These are phyloP conservation scores for Hiodon tergisus DNA, from an alignment of 2,113 vertebrate genomes.

Conservation along the genomic window DNA sequence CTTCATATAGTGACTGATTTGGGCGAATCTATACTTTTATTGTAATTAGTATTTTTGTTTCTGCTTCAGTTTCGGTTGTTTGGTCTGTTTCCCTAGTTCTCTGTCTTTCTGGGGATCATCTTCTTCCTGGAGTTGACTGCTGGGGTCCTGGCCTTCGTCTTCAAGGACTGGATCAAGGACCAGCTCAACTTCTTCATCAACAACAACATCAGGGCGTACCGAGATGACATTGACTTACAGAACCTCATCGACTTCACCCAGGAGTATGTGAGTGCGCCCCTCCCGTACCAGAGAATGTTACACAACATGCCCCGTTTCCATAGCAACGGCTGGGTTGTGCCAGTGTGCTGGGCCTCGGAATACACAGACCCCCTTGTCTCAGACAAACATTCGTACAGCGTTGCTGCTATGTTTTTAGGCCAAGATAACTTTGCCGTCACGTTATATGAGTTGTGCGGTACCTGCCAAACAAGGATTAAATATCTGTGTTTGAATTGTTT, in stretches of 20 bases:
- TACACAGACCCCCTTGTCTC: neutral
- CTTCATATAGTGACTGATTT: neutral
- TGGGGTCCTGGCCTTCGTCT: conserved; percentile 93
- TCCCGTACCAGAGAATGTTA: neutral
- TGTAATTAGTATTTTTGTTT: neutral
- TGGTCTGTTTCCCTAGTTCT: conserved; percentile 72
- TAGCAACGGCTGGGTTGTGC: neutral
- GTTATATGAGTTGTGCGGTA: neutral
- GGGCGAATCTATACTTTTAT: neutral
- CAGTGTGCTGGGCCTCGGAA: neutral
- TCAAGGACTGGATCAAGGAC: conserved; percentile 99
- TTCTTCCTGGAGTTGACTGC: conserved; percentile 98
- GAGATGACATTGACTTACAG: conserved; percentile 96
- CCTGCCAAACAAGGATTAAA: neutral
- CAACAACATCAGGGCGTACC: conserved; percentile 96
- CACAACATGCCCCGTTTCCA: neutral
- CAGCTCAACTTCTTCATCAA: conserved; percentile 98
- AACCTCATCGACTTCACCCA: conserved; percentile 98
- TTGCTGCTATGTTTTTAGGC: neutral
- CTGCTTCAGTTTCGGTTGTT: neutral
- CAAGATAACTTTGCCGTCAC: neutral
- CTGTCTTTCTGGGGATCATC: conserved; percentile 95
- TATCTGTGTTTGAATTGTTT: no score
- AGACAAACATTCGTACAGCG: neutral
- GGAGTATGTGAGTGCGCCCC: conserved; percentile 80